Evolutionary conservation across 2,888 invertebrate genomes (phyloP).

Genomic region (Molorchus minor): DNA sequence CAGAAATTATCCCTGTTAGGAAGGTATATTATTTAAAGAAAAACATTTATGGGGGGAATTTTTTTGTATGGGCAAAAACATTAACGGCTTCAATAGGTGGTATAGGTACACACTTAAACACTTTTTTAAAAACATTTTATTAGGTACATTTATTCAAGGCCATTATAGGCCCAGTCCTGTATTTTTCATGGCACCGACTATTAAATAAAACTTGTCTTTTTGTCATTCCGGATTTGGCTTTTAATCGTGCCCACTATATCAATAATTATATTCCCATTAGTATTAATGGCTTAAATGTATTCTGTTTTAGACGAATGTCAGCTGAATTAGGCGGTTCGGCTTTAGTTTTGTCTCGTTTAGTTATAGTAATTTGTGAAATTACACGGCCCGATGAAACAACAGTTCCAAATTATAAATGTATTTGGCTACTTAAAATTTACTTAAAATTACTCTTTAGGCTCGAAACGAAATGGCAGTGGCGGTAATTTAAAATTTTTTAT

Average conservation of each 20-base stretch:
- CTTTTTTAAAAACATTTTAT: too few species aligned
- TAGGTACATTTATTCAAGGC: too few species aligned
- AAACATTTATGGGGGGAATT: too few species aligned
- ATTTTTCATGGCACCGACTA: conserved; percentile 34
- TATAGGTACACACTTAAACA: too few species aligned
- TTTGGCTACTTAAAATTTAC: conserved; percentile 40
- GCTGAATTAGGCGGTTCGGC: conserved; percentile 40
- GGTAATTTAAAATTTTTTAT: conserved; percentile 21
- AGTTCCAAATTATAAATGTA: conserved; percentile 41
- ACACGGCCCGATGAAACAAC: conserved; percentile 38
- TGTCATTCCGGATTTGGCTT: conserved; percentile 47
- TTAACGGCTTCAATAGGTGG: too few species aligned
- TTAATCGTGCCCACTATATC: conserved; percentile 38
- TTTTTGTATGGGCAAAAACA: too few species aligned
- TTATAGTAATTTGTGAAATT: conserved; percentile 43
- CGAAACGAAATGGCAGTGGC: conserved; percentile 26
- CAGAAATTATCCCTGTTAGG: too few species aligned
- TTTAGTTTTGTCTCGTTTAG: conserved; percentile 46
- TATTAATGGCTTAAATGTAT: conserved; percentile 51
- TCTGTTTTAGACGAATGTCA: conserved; percentile 48
- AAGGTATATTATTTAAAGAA: too few species aligned
- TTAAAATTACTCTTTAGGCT: conserved; percentile 33
- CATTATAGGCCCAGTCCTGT: too few species aligned
- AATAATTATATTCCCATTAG: conserved; percentile 50
- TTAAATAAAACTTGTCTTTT: conserved; percentile 43